Percentiles rank a stretch among this genome's conserved stretches.
phyloP scores from a whole-genome alignment of 2,888 invertebrate species.

The Tiliacea citrago region DNA sequence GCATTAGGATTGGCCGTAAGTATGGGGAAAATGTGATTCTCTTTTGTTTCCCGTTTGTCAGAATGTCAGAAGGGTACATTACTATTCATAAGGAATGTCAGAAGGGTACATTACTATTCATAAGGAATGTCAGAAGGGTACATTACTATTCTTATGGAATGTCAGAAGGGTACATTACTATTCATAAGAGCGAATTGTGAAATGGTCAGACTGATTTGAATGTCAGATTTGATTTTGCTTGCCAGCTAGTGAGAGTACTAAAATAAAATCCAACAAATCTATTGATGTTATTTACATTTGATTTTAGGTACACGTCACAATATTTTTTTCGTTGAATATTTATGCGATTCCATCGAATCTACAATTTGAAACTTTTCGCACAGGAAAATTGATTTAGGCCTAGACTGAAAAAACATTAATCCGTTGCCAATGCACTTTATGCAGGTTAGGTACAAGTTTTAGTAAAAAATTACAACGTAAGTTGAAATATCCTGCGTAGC shows the following conservation, averaged over 20 bases:
- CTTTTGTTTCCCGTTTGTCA: not conserved
- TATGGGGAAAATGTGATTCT: not conserved
- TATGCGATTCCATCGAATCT: not conserved
- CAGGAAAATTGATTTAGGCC: not conserved
- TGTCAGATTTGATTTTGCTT: not conserved
- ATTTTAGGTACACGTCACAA: not conserved
- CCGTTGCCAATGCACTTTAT: not conserved
- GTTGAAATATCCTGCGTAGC: not conserved
- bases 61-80: not conserved
- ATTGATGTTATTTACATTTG: too few species aligned
- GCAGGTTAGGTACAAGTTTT: not conserved
- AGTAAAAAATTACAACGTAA: not conserved
- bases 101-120: not conserved
- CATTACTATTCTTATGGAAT: too few species aligned
- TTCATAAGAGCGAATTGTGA: not conserved
- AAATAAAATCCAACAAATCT: not conserved
- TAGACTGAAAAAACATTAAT: slow-evolving; percentile 6
- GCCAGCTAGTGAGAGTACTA: not conserved
- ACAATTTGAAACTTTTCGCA: not conserved
- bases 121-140: not conserved
- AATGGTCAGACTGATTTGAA: not conserved
- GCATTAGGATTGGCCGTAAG: not conserved
- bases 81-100: too few species aligned
- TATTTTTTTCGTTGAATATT: slow-evolving; percentile 13
- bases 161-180: too few species aligned